Evolutionary conservation across 2,888 invertebrate species (phyloP).

Genomic region (Tribolium freemani): DNA sequence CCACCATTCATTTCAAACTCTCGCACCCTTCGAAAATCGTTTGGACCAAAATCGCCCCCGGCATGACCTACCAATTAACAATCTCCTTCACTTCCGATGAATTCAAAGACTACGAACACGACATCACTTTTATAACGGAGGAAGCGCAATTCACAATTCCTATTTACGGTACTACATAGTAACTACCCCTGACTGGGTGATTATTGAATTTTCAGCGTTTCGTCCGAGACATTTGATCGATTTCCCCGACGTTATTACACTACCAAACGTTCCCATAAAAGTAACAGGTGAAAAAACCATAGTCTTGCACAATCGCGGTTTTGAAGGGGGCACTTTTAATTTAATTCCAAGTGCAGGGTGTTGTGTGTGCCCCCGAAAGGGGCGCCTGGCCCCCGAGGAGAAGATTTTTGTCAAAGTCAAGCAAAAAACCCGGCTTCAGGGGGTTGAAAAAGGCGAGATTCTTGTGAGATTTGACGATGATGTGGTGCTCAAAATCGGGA

Average conservation of each 20-base stretch:
- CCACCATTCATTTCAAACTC: constrained; percentile 71
- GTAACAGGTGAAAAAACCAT: constrained; percentile 68
- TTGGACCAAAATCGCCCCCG: constrained; percentile 77
- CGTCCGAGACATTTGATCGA: constrained; percentile 73
- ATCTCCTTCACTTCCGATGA: constrained; percentile 75
- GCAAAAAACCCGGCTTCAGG: constrained; percentile 67
- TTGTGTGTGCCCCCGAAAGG: constrained; percentile 70
- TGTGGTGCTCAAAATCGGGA: constrained; percentile 69
- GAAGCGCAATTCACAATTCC: constrained; percentile 71
- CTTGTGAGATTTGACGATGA: constrained; percentile 68
- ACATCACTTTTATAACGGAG: constrained; percentile 71
- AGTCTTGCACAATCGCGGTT: constrained; percentile 72
- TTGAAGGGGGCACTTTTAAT: constrained; percentile 65
- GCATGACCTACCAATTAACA: constrained; percentile 75
- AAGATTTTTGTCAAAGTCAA: constrained; percentile 69
- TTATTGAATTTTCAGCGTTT: constrained; percentile 65
- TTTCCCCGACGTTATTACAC: constrained; percentile 72
- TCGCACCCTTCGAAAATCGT: constrained; percentile 67
- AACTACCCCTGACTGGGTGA: background rate
- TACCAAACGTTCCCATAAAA: constrained; percentile 72
- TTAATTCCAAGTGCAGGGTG: constrained; percentile 69
- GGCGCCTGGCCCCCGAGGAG: constrained; percentile 69
- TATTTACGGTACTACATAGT: constrained; percentile 71
- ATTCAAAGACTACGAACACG: constrained; percentile 71
- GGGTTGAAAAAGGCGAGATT: constrained; percentile 63